phyloP scores from a whole-genome alignment of 2,113 vertebrate genomes.

The Dicrurus megarhynchus region DNA sequence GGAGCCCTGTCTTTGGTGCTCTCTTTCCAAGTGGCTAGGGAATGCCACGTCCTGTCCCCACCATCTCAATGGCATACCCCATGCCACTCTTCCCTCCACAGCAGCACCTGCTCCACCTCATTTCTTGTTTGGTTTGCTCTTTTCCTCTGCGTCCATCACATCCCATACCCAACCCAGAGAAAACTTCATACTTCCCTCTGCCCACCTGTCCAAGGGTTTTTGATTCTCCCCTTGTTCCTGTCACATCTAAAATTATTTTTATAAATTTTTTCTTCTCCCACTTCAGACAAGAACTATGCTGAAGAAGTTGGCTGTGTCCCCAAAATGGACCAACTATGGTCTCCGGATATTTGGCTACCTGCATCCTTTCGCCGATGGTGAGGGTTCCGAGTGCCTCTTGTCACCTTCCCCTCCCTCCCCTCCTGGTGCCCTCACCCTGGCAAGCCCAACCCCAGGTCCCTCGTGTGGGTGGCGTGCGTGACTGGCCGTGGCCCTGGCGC shows the following conservation, averaged over 20 bases:
- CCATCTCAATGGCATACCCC: neutral
- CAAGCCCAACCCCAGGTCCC: accelerated
- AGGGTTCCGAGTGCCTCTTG: neutral
- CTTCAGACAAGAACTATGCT: slow-evolving; percentile 83
- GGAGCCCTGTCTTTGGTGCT: neutral
- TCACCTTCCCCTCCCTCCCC: neutral
- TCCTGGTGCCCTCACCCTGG: neutral
- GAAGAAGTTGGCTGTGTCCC: slow-evolving; percentile 85
- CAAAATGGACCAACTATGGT: slow-evolving; percentile 90
- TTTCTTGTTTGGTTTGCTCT: neutral
- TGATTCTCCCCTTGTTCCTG: neutral
- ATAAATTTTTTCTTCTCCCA: neutral
- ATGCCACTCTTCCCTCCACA: neutral
- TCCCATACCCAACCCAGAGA: neutral
- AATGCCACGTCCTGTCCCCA: neutral
- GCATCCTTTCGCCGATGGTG: slow-evolving; percentile 85
- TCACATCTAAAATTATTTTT: neutral
- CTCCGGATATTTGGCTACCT: slow-evolving; percentile 94
- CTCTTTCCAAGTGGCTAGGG: accelerated
- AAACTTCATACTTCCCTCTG: neutral
- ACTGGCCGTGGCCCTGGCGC: neutral
- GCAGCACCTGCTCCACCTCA: neutral
- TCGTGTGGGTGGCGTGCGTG: accelerated
- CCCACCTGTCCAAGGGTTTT: neutral
- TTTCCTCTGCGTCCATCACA: neutral